Conservation (phyloP, 2,797 vertebrate species). For the Euphonia xanthogaster region DNA sequence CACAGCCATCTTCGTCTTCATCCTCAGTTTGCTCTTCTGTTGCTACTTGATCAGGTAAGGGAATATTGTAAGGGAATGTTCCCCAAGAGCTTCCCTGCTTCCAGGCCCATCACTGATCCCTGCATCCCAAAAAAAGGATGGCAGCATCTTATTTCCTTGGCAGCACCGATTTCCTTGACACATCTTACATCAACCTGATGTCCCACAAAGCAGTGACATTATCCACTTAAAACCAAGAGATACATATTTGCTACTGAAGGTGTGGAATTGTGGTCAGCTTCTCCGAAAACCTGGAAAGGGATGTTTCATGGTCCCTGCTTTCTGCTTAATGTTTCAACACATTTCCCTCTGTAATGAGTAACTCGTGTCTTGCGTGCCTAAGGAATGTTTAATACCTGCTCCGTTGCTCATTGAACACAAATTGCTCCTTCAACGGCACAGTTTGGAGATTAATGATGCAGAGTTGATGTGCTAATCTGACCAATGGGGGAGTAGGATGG, state of each 20-base stretch:
- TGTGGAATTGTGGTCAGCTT: background rate
- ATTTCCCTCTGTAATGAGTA: conserved; percentile 8
- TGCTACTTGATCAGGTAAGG: conserved; percentile 98
- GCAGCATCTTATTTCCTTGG: background rate
- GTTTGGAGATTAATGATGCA: conserved; percentile 72
- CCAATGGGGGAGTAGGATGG: background rate
- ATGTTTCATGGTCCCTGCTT: background rate
- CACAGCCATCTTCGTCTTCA: conserved; percentile 98
- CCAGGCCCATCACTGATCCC: background rate
- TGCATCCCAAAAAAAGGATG: background rate
- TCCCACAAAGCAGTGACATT: background rate
- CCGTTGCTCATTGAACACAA: background rate
- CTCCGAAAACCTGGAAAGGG: background rate
- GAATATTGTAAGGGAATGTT: conserved; percentile 69
- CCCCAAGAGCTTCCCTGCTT: background rate
- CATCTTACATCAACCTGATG: rapidly evolving
- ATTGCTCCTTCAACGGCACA: conserved; percentile 65
- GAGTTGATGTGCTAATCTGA: conserved; percentile 51
- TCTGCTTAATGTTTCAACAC: conserved; percentile 5
- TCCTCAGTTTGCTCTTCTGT: conserved; percentile 99
- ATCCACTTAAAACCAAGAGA: background rate
- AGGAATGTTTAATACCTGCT: conserved; percentile 37
- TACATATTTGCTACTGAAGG: rapidly evolving
- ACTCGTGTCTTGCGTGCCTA: background rate
- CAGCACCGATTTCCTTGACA: background rate